Base-by-base conservation (phyloP, 2,888 invertebrate genomes). In the Ectropis crepuscularia region DNA sequence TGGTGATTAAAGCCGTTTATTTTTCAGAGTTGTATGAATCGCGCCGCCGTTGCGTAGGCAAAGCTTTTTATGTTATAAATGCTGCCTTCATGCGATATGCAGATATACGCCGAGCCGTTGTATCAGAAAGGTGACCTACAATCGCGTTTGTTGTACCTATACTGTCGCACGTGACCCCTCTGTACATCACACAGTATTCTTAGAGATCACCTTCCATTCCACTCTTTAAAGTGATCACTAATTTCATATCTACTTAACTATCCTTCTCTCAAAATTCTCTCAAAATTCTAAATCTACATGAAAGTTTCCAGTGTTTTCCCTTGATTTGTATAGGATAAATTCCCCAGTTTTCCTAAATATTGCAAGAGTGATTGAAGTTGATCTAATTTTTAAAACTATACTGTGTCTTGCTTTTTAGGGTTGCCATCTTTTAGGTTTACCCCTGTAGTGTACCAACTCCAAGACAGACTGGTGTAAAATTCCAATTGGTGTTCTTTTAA, bases 31-130 rank as follows among this genome's bases (percentile, higher is more conserved):
- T 77, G 75, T 85, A 76, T 75, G 80, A 78, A 77, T 76, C 77
- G 80, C 82, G 78, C 82, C 83, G 81, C 84, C 83, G 81, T 88
- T 84, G 78, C 16, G 85, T 80, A 89, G 90, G 65, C 78, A 83
- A 86, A 82, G 87, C 89, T 90, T 91, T 90, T 87, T 87, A 82
- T 90, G 86, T 90, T 85, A 80, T 81, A 85, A 86, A 90, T 89
- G 89, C 88, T 81, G 85, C 78, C 79, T 78, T 74, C 86, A 82
- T 82, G 76, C 79, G 79, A 80, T 73, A 88, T 86, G 88, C 90
- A 88, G 86, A 80, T 79, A 78, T 74, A 86, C 74, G 78, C 85
- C 85, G 91, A 91, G 86, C 84, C 89, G 75, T 81, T 89, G 80
- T 85, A 83, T 82, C 82, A 80, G 85, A 91, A 90, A 91, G 91